These are phyloP conservation scores for Buceros bicornis DNA, from an alignment of 2,797 vertebrate genomes.

Conservation along the genomic window DNA sequence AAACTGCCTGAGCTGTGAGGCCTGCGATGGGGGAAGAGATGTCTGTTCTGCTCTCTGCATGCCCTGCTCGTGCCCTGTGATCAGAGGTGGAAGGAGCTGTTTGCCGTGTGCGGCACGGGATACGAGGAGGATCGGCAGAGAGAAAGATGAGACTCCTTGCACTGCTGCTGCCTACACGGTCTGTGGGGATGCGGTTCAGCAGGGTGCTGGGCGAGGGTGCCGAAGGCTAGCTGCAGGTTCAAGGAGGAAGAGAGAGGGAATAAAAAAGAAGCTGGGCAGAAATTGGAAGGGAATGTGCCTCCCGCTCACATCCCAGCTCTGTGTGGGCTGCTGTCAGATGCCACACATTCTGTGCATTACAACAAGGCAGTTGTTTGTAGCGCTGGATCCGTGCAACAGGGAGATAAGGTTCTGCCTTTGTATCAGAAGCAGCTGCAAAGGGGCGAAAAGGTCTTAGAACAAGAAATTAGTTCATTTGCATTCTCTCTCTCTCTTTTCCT, in stretches of 20 bases:
- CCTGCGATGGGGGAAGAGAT: neutral
- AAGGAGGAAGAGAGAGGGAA: neutral
- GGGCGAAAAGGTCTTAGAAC: slow-evolving; percentile 53
- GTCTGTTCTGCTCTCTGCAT: neutral
- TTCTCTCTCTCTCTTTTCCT: slow-evolving; percentile 11
- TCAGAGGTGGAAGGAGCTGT: neutral
- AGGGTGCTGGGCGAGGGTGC: neutral
- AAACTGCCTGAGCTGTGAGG: neutral
- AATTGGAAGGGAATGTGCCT: neutral
- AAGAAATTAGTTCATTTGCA: slow-evolving; percentile 72
- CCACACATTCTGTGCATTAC: slow-evolving; percentile 41
- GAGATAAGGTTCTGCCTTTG: slow-evolving; percentile 74
- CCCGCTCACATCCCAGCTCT: neutral
- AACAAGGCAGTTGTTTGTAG: slow-evolving; percentile 53
- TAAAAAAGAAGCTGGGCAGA: neutral
- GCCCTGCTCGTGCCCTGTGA: neutral
- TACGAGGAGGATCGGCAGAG: neutral
- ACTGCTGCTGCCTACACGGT: accelerated
- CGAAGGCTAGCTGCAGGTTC: neutral
- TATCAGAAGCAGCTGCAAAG: slow-evolving; percentile 69
- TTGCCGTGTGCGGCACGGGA: accelerated
- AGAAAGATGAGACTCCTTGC: neutral
- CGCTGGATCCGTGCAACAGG: slow-evolving; percentile 10
- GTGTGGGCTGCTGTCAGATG: slow-evolving; percentile 30
- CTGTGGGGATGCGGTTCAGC: accelerated